phyloP scores from a whole-genome alignment of 2,888 invertebrate species.

The Trissoscelio sp. region DNA sequence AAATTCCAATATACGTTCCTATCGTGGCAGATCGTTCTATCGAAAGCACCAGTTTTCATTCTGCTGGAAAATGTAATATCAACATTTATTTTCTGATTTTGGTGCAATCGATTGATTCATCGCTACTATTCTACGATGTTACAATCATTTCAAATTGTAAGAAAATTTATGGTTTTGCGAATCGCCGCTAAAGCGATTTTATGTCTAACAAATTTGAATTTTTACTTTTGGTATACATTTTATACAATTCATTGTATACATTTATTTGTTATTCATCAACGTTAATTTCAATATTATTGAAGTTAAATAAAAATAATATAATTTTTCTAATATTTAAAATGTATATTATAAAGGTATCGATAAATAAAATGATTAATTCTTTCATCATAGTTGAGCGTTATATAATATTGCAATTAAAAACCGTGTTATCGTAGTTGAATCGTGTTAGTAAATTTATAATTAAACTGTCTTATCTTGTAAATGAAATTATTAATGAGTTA shows the following conservation, averaged over 20 bases:
- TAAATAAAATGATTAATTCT: too few species aligned
- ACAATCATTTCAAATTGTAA: constrained; percentile 38
- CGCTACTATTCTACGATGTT: constrained; percentile 35
- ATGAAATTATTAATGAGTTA: constrained; percentile 12
- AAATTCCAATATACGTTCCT: constrained; percentile 64
- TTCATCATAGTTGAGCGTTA: too few species aligned
- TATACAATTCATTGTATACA: too few species aligned
- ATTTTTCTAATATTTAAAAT: too few species aligned
- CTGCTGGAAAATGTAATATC: constrained; percentile 61
- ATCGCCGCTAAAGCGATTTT: neutral
- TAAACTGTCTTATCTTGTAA: neutral
- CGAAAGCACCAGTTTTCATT: constrained; percentile 55
- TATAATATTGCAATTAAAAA: neutral
- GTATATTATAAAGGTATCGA: too few species aligned
- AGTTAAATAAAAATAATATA: too few species aligned
- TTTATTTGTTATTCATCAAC: too few species aligned
- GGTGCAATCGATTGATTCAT: constrained; percentile 54
- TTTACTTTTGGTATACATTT: constrained; percentile 3
- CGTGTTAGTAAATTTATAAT: neutral
- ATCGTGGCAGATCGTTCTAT: constrained; percentile 58
- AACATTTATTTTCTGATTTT: constrained; percentile 61
- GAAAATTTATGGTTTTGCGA: constrained; percentile 31
- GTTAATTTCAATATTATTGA: too few species aligned
- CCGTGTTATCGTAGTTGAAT: neutral
- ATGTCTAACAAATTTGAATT: constrained; percentile 7